Evolutionary conservation across 2,888 invertebrate species (phyloP), one percentile per base, ranked within the genome.

Genomic region (Acanthosepion pharaonis): DNA sequence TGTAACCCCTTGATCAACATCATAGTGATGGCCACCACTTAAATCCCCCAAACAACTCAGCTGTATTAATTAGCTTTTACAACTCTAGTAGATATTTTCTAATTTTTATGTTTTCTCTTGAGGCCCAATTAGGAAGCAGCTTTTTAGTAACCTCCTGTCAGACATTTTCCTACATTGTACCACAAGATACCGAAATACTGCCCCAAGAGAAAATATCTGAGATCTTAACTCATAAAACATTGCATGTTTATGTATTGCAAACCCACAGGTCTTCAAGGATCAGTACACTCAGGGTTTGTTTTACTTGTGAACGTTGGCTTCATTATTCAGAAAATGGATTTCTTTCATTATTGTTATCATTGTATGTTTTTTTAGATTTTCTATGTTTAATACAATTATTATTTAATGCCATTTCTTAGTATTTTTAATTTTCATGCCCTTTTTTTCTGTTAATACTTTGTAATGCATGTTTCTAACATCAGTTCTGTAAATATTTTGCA

Each of bases 101-200:
- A n/a, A 78, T 33, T 78, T 78, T n/a, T 23, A 59, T 78, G 15
- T 78, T 78, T 33, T 33, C 78, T 78, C 33, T 33, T 78, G 78
- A 78, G n/a, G 33, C 78, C 78, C 78, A 78, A 78, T 78, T 78
- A 78, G 78, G 78, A 78, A 78, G 33, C n/a, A 15, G 78, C 33
- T 78, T n/a, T 78, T 78, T 78, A 78, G 78, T 78, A 78, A 78
- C 78, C n/a, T 78, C 78, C 78, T 78, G 78, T 78, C 78, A 78
- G 33, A n/a, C 78, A 33, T 78, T 78, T 33, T 33, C 33, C 78
- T 33, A 78, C 78, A 78, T n/a, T 78, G 78, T 78, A 33, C 78
- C n/a, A 33, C 78, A n/a, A 78, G n/a, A 33, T 33, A 78, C 78
- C 33, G 8, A 78, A 11, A 33, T 33, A 78, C n/a, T 9, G n/a